Percentiles rank a stretch among this genome's conserved stretches.
These are phyloP conservation scores for Drosophila anceps DNA, from an alignment of 2,888 invertebrate species.

Conservation along the genomic window DNA sequence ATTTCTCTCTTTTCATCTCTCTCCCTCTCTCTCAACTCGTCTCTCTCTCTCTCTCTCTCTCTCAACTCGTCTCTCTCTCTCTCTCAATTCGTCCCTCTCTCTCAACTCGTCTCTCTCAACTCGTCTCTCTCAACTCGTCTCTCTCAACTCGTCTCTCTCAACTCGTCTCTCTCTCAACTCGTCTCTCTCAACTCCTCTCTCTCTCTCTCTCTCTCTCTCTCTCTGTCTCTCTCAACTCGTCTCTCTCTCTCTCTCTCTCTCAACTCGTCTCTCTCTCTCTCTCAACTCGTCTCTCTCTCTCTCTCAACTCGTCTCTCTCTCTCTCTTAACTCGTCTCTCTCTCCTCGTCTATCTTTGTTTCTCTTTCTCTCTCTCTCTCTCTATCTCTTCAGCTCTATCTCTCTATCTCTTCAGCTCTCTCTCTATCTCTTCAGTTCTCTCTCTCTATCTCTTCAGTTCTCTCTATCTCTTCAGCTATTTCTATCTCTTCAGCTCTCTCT, in stretches of 20 bases:
- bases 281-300: not conserved
- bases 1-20: too few relatives aligned
- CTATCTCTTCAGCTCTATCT: not conserved
- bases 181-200: too few relatives aligned
- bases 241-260: not conserved
- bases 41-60: not conserved
- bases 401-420: not conserved
- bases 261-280: too few relatives aligned
- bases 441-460: not conserved
- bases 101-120: too few relatives aligned
- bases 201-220: too few relatives aligned
- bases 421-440: not conserved
- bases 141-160: not conserved
- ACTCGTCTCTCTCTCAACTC: not conserved
- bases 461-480: not conserved
- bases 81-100: not conserved
- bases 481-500: not conserved
- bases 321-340: not conserved
- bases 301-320: not conserved
- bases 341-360: not conserved
- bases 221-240: too few relatives aligned
- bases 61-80: too few relatives aligned
- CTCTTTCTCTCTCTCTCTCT: not conserved
- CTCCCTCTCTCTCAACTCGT: too few relatives aligned
- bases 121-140: not conserved